These are phyloP conservation scores for Hedya salicella DNA, from an alignment of 2,888 invertebrate genomes.

Conservation along the genomic window DNA sequence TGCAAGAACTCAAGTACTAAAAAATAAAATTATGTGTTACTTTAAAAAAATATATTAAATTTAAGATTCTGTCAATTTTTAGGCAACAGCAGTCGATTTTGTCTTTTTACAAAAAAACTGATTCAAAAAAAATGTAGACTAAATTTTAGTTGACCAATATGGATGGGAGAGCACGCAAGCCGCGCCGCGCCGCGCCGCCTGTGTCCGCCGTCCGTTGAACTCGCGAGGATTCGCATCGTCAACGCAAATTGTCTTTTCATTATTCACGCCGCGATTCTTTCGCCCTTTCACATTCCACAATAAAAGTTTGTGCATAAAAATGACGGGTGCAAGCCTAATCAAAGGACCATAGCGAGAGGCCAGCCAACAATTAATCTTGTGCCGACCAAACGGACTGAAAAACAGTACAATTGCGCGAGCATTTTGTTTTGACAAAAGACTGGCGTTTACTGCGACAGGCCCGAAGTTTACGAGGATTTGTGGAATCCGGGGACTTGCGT, in stretches of 20 bases:
- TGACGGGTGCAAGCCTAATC: conserved; percentile 47
- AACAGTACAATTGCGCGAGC: conserved; percentile 31
- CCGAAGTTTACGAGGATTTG: conserved; percentile 26
- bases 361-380: conserved; percentile 29
- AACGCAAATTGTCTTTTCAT: conserved; percentile 80
- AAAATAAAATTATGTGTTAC: too few species aligned
- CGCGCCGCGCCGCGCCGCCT: conserved; percentile 51
- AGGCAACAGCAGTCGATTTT: too few species aligned
- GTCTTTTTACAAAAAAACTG: too few species aligned
- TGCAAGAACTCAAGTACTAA: too few species aligned
- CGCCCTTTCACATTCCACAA: conserved; percentile 68
- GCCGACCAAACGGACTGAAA: conserved; percentile 26
- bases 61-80: too few species aligned
- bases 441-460: neutral
- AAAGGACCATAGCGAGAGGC: conserved; percentile 27
- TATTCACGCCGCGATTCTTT: conserved; percentile 79
- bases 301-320: conserved; percentile 53
- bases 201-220: conserved; percentile 71
- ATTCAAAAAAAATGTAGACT: too few species aligned
- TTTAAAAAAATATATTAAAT: too few species aligned
- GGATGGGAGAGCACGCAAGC: conserved; percentile 46
- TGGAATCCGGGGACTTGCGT: neutral
- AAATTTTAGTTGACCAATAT: neutral
- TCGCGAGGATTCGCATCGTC: conserved; percentile 71
- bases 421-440: conserved; percentile 32